A percentile compares a stretch with the other conserved stretches of the same genome.
These are phyloP conservation scores for Acrobasis repandana DNA, from an alignment of 2,888 invertebrate genomes.

Conservation along the genomic window DNA sequence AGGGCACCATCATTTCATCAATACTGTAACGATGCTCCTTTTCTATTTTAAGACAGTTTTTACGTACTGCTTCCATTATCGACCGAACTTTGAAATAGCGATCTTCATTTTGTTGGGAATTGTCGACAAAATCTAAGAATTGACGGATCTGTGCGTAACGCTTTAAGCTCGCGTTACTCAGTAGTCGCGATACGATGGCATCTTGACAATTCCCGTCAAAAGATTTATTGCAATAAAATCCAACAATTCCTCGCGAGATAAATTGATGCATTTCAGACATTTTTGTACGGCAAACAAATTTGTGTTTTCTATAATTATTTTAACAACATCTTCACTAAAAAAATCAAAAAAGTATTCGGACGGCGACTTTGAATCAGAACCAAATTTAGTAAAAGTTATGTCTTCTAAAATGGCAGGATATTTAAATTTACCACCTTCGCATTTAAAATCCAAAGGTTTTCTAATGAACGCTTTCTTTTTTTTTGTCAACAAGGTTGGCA, in stretches of 20 bases:
- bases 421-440: too few relatives aligned
- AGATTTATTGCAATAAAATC: slow-evolving; percentile 20
- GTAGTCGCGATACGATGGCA: slow-evolving; percentile 24
- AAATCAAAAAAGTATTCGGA: slow-evolving; percentile 2
- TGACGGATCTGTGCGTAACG: slow-evolving; percentile 1
- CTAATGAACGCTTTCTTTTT: too few relatives aligned
- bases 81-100: too few relatives aligned
- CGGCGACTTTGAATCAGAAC: background rate
- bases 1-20: slow-evolving; percentile 32
- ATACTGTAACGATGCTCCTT: slow-evolving; percentile 18
- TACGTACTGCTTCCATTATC: slow-evolving; percentile 31
- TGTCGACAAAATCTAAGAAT: slow-evolving; percentile 19
- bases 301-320: slow-evolving; percentile 2
- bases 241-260: too few relatives aligned
- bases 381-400: too few relatives aligned
- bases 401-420: too few relatives aligned
- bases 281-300: slow-evolving; percentile 7
- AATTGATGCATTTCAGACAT: background rate
- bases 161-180: slow-evolving; percentile 7
- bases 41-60: slow-evolving; percentile 9
- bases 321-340: slow-evolving; percentile 1
- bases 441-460: too few relatives aligned
- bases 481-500: too few relatives aligned
- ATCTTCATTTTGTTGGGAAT: too few relatives aligned
- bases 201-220: slow-evolving; percentile 22